Conservation (phyloP, 2,113 vertebrate species). For the Lagopus leucura region DNA sequence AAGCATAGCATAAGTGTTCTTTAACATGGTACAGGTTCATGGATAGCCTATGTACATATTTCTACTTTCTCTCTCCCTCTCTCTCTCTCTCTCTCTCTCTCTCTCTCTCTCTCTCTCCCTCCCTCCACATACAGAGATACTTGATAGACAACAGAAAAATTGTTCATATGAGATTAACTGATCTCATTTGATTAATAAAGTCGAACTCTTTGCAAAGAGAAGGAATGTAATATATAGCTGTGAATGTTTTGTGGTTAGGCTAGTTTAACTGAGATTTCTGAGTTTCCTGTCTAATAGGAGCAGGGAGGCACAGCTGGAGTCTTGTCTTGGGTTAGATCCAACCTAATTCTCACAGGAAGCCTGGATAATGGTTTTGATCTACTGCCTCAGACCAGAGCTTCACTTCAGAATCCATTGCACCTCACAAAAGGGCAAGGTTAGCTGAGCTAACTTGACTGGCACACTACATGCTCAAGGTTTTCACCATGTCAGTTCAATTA, state of each 20-base stretch:
- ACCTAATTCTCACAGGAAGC: not conserved
- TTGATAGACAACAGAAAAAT: not conserved
- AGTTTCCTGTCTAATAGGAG: slow-evolving; percentile 10
- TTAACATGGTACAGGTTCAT: not conserved
- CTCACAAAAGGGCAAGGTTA: not conserved
- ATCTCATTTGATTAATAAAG: not conserved
- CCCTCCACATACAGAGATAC: not conserved
- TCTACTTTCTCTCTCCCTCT: not conserved
- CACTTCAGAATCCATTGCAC: not conserved
- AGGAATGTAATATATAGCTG: not conserved
- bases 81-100: not conserved
- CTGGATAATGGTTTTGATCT: not conserved
- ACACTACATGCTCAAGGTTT: not conserved
- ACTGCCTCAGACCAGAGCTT: not conserved
- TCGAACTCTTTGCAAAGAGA: not conserved
- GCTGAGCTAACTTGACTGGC: not conserved
- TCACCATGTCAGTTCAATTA: not conserved
- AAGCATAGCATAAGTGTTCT: not conserved
- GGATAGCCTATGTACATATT: not conserved
- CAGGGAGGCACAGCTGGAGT: slow-evolving; percentile 12
- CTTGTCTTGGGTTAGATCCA: not conserved
- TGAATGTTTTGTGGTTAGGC: not conserved
- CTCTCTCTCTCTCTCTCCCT: not conserved
- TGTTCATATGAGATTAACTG: not conserved
- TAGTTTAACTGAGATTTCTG: slow-evolving; percentile 13